Evolutionary conservation across 1,140 invertebrate species (phyloP).

Genomic region (Protaetia brevitarsis): DNA sequence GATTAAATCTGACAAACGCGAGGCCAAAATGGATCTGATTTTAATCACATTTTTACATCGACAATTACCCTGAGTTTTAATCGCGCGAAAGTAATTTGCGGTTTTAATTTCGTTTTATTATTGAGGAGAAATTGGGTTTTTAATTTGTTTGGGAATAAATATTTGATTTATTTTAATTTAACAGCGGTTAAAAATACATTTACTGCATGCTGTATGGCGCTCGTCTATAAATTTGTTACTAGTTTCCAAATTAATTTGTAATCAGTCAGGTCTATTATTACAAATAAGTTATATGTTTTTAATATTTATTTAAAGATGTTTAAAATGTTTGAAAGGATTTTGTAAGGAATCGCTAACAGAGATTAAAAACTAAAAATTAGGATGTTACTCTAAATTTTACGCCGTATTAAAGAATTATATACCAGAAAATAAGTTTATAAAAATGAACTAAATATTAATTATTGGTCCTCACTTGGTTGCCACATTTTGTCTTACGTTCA

Average conservation of each 20-base stretch:
- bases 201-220: background rate
- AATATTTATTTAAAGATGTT: too few relatives aligned
- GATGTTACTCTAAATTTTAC: too few relatives aligned
- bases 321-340: background rate
- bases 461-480: too few relatives aligned
- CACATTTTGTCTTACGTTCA: too few relatives aligned
- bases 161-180: constrained; percentile 35
- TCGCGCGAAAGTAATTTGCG: constrained; percentile 38
- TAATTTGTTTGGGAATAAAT: constrained; percentile 39
- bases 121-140: constrained; percentile 35
- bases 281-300: too few relatives aligned
- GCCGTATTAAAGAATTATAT: too few relatives aligned
- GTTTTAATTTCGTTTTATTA: constrained; percentile 34
- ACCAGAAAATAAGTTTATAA: too few relatives aligned
- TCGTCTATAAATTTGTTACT: background rate
- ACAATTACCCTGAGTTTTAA: constrained; percentile 36
- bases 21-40: constrained; percentile 33
- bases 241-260: background rate
- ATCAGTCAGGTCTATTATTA: background rate
- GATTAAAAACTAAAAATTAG: too few relatives aligned
- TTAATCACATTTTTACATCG: constrained; percentile 39
- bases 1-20: constrained; percentile 33
- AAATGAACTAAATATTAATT: too few relatives aligned
- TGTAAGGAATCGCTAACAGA: background rate
- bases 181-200: background rate